Conservation (phyloP, 64 coral and sea anemone species). For the Porites australiensis region DNA sequence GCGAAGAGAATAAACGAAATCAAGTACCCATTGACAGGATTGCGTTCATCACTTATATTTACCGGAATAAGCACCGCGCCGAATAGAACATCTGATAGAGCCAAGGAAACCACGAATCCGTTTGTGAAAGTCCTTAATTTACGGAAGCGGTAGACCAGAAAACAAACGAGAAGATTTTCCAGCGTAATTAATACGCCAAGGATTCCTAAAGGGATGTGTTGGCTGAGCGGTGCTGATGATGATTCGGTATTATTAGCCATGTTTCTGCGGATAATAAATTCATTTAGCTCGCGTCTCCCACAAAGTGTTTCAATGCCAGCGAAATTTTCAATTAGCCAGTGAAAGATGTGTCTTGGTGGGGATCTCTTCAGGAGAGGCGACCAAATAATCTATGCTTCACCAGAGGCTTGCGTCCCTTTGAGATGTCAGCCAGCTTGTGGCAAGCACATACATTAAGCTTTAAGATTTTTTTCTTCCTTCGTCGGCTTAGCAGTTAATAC, state of each 20-base stretch:
- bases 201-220: slow-evolving; percentile 57
- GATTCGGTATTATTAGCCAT: slow-evolving; percentile 10
- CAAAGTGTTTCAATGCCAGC: not conserved
- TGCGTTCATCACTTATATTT: slow-evolving; percentile 40
- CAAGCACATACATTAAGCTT: not conserved
- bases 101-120: slow-evolving; percentile 79
- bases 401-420: not conserved
- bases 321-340: slow-evolving; percentile 30
- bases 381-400: not conserved
- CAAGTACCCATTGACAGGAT: slow-evolving; percentile 34
- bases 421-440: not conserved
- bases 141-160: slow-evolving; percentile 73
- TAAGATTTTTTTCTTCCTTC: not conserved
- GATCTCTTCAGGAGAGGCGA: not conserved
- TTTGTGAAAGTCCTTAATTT: slow-evolving; percentile 77
- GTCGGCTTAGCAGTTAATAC: not conserved
- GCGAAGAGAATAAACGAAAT: slow-evolving; percentile 75
- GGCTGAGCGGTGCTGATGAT: slow-evolving; percentile 13
- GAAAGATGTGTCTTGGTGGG: not conserved
- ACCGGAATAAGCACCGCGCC: slow-evolving; percentile 76
- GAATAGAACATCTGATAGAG: slow-evolving; percentile 81
- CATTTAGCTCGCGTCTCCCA: not conserved
- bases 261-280: slow-evolving; percentile 26
- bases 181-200: slow-evolving; percentile 77
- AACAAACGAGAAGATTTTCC: slow-evolving; percentile 82